Evolutionary conservation across 1,140 invertebrate genomes (phyloP), one percentile per base, ranked within the genome.

Genomic region (Lamellibrachia luymesi): DNA sequence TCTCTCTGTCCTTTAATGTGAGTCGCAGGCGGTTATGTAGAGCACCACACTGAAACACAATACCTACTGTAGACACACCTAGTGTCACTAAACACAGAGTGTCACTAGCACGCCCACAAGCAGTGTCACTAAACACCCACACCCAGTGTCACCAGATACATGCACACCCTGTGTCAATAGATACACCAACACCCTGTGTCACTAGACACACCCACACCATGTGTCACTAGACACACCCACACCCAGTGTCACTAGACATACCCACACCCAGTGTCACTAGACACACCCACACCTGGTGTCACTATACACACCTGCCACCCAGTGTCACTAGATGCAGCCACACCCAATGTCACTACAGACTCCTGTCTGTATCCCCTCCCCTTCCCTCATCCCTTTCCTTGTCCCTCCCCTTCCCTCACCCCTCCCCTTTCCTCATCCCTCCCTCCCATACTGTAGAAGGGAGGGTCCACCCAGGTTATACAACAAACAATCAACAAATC

Each of bases 1-100:
- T 93, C 10, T 94, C 94, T 94, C 95, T 96, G 17, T 94, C 93
- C 93, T 95, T 95, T 90, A 96, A 95, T 90, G 95, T 94, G 49
- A 96, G 94, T 52, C 94, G 93, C 64, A 96, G 92, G 92, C 96
- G 95, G 94, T 95, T 96, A 91, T 96, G 95, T 50, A 96, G 93
- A 89, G 96, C 97, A 96, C 94, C 95, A 94, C 94, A 97, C 96
- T 94, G 96, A 95, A 50, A 96, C 38, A 91, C 64, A 91, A 93
- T 13, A 22, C 25, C 64, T 22, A 80, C 64, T 80, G 4, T 22
- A 56, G 52, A 56, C 52, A 56, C 52, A 56, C 52, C 52, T 17
- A 56, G 52, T 56, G 52, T 56, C 52, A 56, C 52, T 56, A 56
- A 17, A 56, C 52, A 56, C 52, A 56, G 6, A 38, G 38, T 38